phyloP scores from a whole-genome alignment of 1,140 invertebrate species.

The Venustaconcha ellipsiformis region DNA sequence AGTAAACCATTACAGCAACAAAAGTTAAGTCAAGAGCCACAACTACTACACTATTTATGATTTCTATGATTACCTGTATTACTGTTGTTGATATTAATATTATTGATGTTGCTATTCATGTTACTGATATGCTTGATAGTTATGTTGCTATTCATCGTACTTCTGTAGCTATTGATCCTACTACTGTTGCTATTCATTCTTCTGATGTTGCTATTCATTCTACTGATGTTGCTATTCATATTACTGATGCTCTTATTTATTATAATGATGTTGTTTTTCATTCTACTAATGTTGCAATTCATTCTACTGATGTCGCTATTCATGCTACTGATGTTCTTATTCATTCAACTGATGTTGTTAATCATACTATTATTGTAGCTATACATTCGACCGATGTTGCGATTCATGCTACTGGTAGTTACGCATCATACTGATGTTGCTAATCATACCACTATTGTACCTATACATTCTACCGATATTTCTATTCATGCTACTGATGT shows the following conservation, averaged over 20 bases:
- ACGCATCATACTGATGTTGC: too few species aligned
- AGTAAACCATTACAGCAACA: too few species aligned
- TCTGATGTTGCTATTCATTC: not conserved
- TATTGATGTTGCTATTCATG: too few species aligned
- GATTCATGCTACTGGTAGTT: not conserved
- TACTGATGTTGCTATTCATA: not conserved
- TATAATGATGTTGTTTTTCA: not conserved
- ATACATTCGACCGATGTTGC: not conserved
- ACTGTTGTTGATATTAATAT: too few species aligned
- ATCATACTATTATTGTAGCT: not conserved
- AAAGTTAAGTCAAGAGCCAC: too few species aligned
- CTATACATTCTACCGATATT: not conserved
- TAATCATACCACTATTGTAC: not conserved
- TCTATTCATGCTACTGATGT: not conserved
- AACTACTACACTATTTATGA: too few species aligned
- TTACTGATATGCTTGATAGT: too few species aligned
- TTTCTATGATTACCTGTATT: too few species aligned
- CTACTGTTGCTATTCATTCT: not conserved
- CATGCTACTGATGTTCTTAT: not conserved
- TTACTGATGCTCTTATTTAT: too few species aligned
- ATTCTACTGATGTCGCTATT: not conserved
- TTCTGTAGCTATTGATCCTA: not conserved
- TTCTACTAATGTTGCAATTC: not conserved
- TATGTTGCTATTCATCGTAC: not conserved
- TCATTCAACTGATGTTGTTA: not conserved